Evolutionary conservation across 2,113 vertebrate species (phyloP), one percentile per base, ranked within the genome.

Genomic region (Sorex araneus): DNA sequence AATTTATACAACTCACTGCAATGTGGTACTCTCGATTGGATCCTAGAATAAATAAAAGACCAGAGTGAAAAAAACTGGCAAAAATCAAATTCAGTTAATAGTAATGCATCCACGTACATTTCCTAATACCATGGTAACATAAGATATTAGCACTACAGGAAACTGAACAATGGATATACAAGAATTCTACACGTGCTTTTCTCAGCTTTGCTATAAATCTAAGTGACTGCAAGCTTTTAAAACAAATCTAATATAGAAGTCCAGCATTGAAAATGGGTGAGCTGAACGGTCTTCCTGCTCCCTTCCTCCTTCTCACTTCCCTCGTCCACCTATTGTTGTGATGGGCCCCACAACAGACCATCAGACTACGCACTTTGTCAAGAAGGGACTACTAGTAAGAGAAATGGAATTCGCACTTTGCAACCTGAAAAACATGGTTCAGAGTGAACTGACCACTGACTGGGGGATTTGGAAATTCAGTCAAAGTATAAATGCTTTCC

Each of bases 171-270:
- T 6, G 7, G 78, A 6, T 6, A 36, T 30, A 60, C 4, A 1
- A 43, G 81, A 57, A 87, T 50, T 66, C 54, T 82, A 66, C 40
- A 40, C 40, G 30, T 21, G 8, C 8, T 81, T 60, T 81, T 28
- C 16, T 86, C 23, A 66, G 64, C 50, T 70, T 95, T 84, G 54
- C 67, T 43, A 79, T 43, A 74, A 79, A 84, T 66, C 81, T 54
- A 93, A 87, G 28, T 40, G 69, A 87, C 63, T 92, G 83, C 34
- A 90, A 76, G 47, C 82, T 88, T 74, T 90, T 30, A 36, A 25
- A 34, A 77, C 75, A 84, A 70, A 27, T n/a, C 10, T 66, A 45
- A 76, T 43, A 45, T 0, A 0, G 30, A 87, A 87, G 36, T 34
- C 47, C 64, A 81, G 34, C 34, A 71, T 1, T 76, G 43, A 64